These are phyloP conservation scores for Patella caerulea DNA, from an alignment of 2,888 invertebrate species.

Conservation along the genomic window DNA sequence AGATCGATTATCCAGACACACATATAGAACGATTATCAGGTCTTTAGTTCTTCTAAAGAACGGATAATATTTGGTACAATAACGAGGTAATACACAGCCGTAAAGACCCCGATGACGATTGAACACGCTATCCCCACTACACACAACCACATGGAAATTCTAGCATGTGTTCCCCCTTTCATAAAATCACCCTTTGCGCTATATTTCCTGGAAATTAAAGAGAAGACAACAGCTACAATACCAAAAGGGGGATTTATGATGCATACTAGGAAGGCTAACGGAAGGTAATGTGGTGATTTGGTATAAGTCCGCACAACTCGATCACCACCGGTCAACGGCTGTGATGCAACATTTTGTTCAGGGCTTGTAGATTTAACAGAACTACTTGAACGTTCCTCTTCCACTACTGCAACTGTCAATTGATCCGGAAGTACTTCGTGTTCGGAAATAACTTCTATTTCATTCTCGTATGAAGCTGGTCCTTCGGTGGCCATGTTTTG, in stretches of 20 bases:
- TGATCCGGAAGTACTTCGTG: not conserved
- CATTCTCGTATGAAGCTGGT: constrained; percentile 18
- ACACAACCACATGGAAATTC: constrained; percentile 34
- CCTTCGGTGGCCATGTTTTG: not conserved
- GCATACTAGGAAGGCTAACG: constrained; percentile 33
- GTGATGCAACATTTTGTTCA: constrained; percentile 29
- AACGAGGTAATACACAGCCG: constrained; percentile 38
- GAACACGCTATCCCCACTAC: constrained; percentile 36
- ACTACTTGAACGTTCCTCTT: constrained; percentile 14
- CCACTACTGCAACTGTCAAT: not conserved
- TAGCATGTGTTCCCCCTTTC: constrained; percentile 22
- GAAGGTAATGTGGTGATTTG: constrained; percentile 39
- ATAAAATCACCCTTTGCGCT: constrained; percentile 24
- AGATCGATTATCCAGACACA: too few species aligned
- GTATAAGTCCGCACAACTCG: constrained; percentile 31
- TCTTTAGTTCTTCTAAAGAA: constrained; percentile 12
- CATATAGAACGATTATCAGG: not conserved
- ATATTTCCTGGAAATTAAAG: constrained; percentile 30
- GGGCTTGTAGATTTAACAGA: constrained; percentile 19
- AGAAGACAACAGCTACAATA: constrained; percentile 34
- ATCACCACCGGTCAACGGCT: constrained; percentile 37
- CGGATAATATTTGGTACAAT: constrained; percentile 40
- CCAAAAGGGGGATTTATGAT: constrained; percentile 37
- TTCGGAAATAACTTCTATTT: constrained; percentile 19
- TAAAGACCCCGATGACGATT: constrained; percentile 34